Evolutionary conservation across 2,113 vertebrate species (phyloP).

Genomic region (Fregata magnificens): DNA sequence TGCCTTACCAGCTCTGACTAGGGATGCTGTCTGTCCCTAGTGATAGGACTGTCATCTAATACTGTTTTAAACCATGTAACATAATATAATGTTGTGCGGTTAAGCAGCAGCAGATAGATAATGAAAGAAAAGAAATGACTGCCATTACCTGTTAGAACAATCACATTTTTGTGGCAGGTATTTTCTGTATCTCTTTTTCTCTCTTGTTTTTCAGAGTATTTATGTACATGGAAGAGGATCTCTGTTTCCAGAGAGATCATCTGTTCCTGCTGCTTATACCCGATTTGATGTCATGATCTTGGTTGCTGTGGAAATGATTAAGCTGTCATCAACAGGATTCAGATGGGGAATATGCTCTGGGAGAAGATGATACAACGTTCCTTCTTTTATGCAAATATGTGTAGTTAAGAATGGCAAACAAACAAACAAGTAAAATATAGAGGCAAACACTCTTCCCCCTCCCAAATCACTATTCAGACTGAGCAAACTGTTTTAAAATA

Average conservation of each 20-base stretch:
- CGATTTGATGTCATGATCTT: slow-evolving; percentile 21
- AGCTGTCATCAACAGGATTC: slow-evolving; percentile 48
- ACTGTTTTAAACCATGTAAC: neutral
- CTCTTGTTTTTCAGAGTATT: neutral
- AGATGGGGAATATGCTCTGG: slow-evolving; percentile 24
- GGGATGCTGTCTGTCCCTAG: neutral
- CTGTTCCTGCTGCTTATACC: slow-evolving; percentile 8
- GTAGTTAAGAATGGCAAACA: slow-evolving; percentile 14
- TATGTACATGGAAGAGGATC: neutral
- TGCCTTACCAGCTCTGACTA: neutral
- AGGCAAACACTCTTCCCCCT: neutral
- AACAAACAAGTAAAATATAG: neutral
- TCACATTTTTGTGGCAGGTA: neutral
- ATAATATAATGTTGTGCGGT: neutral
- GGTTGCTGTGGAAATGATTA: slow-evolving; percentile 67
- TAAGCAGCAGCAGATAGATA: neutral
- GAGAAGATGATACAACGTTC: slow-evolving; percentile 23
- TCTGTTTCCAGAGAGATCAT: slow-evolving; percentile 32
- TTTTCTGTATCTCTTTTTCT: neutral
- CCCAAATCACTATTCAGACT: neutral
- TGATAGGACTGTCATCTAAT: neutral
- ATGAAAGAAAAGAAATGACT: neutral
- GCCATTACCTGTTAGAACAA: neutral
- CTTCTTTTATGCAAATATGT: slow-evolving; percentile 32
- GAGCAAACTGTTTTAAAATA: neutral